Percentiles rank a stretch among this genome's conserved stretches.
Conservation (phyloP, 2,797 vertebrate genomes). For the Acomys russatus region DNA sequence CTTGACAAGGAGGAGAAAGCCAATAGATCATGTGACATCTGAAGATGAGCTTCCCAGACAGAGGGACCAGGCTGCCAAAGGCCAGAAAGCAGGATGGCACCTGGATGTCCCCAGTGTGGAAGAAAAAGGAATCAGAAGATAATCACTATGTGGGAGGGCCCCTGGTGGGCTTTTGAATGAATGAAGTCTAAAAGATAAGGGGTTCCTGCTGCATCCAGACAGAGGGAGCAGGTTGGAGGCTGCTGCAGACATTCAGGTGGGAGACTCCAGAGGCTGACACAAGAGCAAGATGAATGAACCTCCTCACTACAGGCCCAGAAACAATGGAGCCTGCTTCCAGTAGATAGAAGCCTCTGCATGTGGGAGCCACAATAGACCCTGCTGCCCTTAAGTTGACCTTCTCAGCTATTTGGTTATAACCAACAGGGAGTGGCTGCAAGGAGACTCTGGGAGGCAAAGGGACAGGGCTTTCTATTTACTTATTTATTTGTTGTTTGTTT, state of each 20-base stretch:
- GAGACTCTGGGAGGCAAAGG: not conserved
- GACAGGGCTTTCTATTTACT: not conserved
- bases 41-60: not conserved
- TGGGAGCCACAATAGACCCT: not conserved
- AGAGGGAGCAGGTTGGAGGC: not conserved
- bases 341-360: not conserved
- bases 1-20: not conserved
- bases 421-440: not conserved
- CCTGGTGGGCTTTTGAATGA: not conserved
- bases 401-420: not conserved
- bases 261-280: not conserved
- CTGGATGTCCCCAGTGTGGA: not conserved
- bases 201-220: not conserved
- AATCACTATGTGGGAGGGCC: not conserved
- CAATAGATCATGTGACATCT: not conserved
- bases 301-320: not conserved
- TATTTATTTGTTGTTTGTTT: no score
- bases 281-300: not conserved
- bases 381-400: not conserved
- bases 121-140: not conserved
- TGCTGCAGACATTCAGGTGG: not conserved
- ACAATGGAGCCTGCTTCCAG: not conserved
- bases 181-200: not conserved
- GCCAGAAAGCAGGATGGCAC: not conserved
- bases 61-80: not conserved